These are phyloP conservation scores for Cheilosia impressa DNA, from an alignment of 2,888 invertebrate genomes.

Conservation along the genomic window DNA sequence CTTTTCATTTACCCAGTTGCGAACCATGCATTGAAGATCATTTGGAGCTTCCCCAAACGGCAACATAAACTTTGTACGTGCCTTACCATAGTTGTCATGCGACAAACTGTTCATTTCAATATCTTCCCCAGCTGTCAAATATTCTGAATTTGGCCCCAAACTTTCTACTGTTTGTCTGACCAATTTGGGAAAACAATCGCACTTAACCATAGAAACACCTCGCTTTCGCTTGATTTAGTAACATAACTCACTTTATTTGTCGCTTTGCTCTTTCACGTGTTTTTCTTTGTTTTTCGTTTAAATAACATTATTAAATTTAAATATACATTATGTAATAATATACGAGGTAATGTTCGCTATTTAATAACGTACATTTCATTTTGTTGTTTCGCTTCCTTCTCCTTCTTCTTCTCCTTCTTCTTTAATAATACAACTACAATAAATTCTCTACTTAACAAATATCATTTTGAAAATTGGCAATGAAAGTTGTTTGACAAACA, in stretches of 20 bases:
- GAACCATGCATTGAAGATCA: too few species aligned
- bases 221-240: constrained; percentile 35
- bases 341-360: constrained; percentile 75
- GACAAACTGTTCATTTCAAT: background rate
- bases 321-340: constrained; percentile 62
- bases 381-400: constrained; percentile 34
- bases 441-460: constrained; percentile 71
- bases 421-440: constrained; percentile 55
- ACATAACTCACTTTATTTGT: constrained; percentile 57
- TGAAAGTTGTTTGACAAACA: constrained; percentile 51
- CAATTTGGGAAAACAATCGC: background rate
- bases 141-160: background rate
- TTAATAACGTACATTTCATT: constrained; percentile 57
- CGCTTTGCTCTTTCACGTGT: constrained; percentile 20
- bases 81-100: background rate
- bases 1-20: too few species aligned
- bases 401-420: constrained; percentile 22
- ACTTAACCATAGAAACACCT: background rate
- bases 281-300: constrained; percentile 38
- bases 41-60: too few species aligned
- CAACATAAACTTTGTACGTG: background rate
- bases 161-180: background rate
- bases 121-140: background rate
- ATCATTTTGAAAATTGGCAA: constrained; percentile 68
- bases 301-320: constrained; percentile 65